Evolutionary conservation across 1,140 invertebrate species (phyloP).

Genomic region (Drosophila tropicalis): DNA sequence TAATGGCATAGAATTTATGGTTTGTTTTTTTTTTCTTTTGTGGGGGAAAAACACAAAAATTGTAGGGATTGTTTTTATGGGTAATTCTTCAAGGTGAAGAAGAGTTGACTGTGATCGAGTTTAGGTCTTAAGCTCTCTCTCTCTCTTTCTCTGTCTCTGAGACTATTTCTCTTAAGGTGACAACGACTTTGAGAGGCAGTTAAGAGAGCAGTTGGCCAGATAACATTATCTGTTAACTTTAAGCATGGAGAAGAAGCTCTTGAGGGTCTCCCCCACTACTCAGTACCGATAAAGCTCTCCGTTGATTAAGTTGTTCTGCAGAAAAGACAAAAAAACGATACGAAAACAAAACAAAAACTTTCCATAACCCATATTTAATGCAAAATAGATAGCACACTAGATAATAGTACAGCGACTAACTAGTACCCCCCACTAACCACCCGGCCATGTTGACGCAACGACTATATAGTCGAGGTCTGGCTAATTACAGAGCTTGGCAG

Average conservation of each 20-base stretch:
- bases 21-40: background rate
- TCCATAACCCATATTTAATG: conserved; percentile 20
- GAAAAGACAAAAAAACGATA: too few relatives aligned
- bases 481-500: conserved; percentile 48
- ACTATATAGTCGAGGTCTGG: conserved; percentile 16
- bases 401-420: conserved; percentile 27
- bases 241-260: conserved; percentile 5
- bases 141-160: background rate
- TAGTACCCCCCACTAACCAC: background rate
- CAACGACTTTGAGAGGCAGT: too few relatives aligned
- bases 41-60: conserved; percentile 9
- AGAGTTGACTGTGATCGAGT: conserved; percentile 1
- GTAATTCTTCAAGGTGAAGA: conserved; percentile 20
- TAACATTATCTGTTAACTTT: conserved; percentile 15
- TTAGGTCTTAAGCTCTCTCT: background rate
- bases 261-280: background rate
- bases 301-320: conserved; percentile 38
- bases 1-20: conserved; percentile 31
- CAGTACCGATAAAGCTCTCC: conserved; percentile 46
- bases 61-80: conserved; percentile 1
- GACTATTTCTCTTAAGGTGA: background rate
- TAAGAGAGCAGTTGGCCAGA: conserved; percentile 10
- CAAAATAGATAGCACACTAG: conserved; percentile 25
- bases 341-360: conserved; percentile 29
- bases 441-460: conserved; percentile 30